Conservation (phyloP, 2,888 invertebrate genomes). For the Archaeoteleia sp. region DNA sequence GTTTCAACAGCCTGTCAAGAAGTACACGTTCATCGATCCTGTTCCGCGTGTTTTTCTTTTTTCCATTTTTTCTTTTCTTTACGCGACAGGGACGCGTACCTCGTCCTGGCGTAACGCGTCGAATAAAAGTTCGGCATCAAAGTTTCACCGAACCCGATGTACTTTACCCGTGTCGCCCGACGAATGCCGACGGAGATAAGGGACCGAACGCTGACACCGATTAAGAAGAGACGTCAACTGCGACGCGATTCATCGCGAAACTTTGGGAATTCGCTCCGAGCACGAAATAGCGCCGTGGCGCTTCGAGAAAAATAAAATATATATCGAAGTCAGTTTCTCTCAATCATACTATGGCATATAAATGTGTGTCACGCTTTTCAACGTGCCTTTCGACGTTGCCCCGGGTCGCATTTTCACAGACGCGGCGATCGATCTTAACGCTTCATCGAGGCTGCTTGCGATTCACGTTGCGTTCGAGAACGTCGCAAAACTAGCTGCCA, state of each 20-base stretch:
- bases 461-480: slow-evolving; percentile 58
- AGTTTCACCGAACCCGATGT: neutral
- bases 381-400: slow-evolving; percentile 39
- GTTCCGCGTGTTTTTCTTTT: slow-evolving; percentile 10
- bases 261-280: slow-evolving; percentile 14
- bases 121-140: neutral
- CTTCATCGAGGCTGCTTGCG: slow-evolving; percentile 54
- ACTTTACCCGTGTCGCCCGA: neutral
- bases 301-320: slow-evolving; percentile 40
- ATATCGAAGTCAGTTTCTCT: slow-evolving; percentile 37
- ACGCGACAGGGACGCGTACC: neutral
- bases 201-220: slow-evolving; percentile 27
- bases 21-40: slow-evolving; percentile 38
- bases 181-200: slow-evolving; percentile 15
- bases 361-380: slow-evolving; percentile 39
- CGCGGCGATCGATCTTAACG: slow-evolving; percentile 48
- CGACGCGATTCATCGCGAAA: slow-evolving; percentile 28
- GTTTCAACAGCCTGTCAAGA: slow-evolving; percentile 57
- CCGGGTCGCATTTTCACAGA: slow-evolving; percentile 38
- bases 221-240: slow-evolving; percentile 25
- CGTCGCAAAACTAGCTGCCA: slow-evolving; percentile 57
- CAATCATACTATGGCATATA: slow-evolving; percentile 38
- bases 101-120: neutral
- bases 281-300: slow-evolving; percentile 22
- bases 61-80: neutral